Evolutionary conservation across 2,113 vertebrate genomes (phyloP), one percentile per base, ranked within the genome.

Genomic region (Cyphomyrus plagiostoma): DNA sequence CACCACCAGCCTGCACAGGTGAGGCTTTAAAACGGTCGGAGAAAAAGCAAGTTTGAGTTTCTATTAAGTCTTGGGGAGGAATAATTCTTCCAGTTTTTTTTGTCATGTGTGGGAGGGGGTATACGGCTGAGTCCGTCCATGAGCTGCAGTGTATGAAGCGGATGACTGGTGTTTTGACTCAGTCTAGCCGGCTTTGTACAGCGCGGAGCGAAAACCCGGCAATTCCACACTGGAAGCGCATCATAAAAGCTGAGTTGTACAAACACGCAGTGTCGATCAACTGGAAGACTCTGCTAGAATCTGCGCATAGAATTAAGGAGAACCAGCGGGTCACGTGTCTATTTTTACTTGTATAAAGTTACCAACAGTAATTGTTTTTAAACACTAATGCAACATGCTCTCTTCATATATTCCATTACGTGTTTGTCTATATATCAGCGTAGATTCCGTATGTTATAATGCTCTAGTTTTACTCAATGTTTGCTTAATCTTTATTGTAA

Each of bases 11-110:
- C 92, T 91, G 91, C 92, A 91, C 91, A 90, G 88, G 89, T 91
- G 91, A 90, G 93, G 93, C 93, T 94, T 92, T 93, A 93, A 95
- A 94, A 94, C 93, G 92, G 92, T 93, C 93, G 93, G 95, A 94
- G 94, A 95, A 94, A 84, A 93, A 93, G 94, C 94, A 92, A 93
- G 93, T 94, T 91, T 91, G 91, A 95, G 95, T 94, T 94, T 95
- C 94, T 94, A 94, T 87, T 93, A 92, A 93, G 94, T 94, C 95
- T 95, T 95, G 94, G 94, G 90, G 93, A 93, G 92, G 92, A 92
- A 88, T 93, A 90, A 94, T 92, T 89, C 80, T 90, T 58, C 17
- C 86, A 89, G 56, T 88, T 88, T 85, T 90, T 82, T 56, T 84
- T 86, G 88, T 86, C 26, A 88, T 23, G 83, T 58, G 92, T 85